Evolutionary conservation across 2,113 vertebrate species (phyloP).

Genomic region (Elaphurus davidianus): DNA sequence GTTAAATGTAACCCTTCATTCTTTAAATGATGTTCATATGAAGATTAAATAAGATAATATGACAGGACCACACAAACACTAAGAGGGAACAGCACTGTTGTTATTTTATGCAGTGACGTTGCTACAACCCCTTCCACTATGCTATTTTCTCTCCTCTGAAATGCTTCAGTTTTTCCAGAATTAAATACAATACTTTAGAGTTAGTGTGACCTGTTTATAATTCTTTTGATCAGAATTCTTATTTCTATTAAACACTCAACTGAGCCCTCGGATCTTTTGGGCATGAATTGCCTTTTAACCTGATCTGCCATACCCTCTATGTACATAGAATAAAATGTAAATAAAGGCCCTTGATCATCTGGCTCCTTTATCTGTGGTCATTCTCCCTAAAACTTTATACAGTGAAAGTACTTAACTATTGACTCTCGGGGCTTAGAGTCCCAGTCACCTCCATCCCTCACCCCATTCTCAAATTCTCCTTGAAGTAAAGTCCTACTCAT

Average conservation of each 20-base stretch:
- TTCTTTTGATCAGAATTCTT: not conserved
- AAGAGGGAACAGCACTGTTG: not conserved
- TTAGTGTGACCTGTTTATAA: not conserved
- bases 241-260: not conserved
- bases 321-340: not conserved
- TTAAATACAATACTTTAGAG: not conserved
- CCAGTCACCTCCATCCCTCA: not conserved
- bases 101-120: not conserved
- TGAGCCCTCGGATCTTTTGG: not conserved
- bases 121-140: not conserved
- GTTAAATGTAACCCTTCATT: not conserved
- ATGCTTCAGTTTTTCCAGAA: not conserved
- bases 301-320: not conserved
- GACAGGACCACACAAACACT: not conserved
- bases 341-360: not conserved
- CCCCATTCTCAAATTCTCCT: not conserved
- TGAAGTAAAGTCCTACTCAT: not conserved
- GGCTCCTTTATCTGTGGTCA: not conserved
- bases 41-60: not conserved
- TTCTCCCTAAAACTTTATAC: not conserved
- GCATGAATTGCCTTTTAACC: not conserved
- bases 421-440: not conserved
- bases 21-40: not conserved
- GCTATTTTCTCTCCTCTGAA: not conserved
- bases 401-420: not conserved